Evolutionary conservation across 37 sponge, comb jelly and placozoan genomes (phyloP).

Genomic region (Chondrilla cf. caribensis): DNA sequence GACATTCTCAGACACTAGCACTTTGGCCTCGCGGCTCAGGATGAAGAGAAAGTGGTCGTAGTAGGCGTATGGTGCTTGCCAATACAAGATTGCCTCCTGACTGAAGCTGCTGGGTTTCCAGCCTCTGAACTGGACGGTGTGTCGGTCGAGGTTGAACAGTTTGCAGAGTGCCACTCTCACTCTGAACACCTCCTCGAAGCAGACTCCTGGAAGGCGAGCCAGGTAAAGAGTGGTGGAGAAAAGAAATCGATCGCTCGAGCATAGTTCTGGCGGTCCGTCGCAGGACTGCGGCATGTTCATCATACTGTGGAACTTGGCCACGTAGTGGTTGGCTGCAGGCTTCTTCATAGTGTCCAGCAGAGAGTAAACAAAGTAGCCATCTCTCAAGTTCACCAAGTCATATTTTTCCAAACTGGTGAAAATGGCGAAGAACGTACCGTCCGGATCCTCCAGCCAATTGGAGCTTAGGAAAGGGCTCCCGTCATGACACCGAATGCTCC

Average conservation of each 20-base stretch:
- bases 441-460: background rate
- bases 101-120: background rate
- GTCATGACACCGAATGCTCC: background rate
- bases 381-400: background rate
- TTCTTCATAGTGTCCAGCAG: background rate
- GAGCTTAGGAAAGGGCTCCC: background rate
- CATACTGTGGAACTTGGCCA: slow-evolving; percentile 12
- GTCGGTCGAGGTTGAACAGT: background rate
- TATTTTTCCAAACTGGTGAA: background rate
- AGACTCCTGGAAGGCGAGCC: background rate
- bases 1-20: too few relatives aligned
- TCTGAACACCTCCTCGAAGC: background rate
- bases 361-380: background rate
- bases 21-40: background rate
- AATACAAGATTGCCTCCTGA: background rate
- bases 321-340: background rate
- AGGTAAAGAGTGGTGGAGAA: background rate
- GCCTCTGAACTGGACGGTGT: background rate
- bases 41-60: background rate
- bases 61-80: background rate
- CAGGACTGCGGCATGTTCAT: background rate
- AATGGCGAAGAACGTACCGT: background rate
- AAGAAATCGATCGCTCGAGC: background rate
- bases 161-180: background rate
- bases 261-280: background rate